Base-by-base conservation (phyloP, 2,888 invertebrate species). In the Torymus texanus region DNA sequence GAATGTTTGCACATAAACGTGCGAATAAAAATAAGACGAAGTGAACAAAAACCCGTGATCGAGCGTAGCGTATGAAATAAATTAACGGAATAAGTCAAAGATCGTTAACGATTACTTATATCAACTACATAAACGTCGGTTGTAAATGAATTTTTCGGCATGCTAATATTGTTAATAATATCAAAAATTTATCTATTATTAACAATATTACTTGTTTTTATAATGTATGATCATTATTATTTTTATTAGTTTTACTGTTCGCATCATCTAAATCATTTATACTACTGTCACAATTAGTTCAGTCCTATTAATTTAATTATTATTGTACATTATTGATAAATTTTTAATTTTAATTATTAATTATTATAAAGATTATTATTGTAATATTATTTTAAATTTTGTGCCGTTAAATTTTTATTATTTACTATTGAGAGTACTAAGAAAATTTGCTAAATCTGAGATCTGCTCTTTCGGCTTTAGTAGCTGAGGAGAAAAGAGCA, bases 101-200 rank as follows among this genome's bases (percentile, higher is more conserved):
- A 82, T 77, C 73, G 82, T 77, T 79, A 82, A 75, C 53, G 77
- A 79, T 68, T 78, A 80, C 78, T 66, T 70, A 29, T 74, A 80
- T 75, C 76, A 63, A 66, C 70, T 81, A 77, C 41, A 41, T 78
- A 81, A 83, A 83, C 83, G 82, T 84, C 83, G 82, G 83, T 83
- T 88, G 86, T 86, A 87, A 84, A 88, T 87, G 85, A 85, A 86
- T 87, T 85, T 85, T 87, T 86, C 82, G 82, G 78, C 76, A 78
- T 78, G 78, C 78, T 79, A 82, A 79, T 78, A 58, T 75, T 78
- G 75, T 78, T 67, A 78, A 71, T 66, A 61, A 75, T 78, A 59
- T 10, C n/a, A 14, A 8, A 41, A 67, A 62, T 55, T 14, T 81
- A 56, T 68, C 50, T 65, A 66, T 71, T 66, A 65, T 77, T 80